These are phyloP conservation scores for Henricia sp. DNA, from an alignment of 53 echinoderm and acorn worm species.

Conservation along the genomic window DNA sequence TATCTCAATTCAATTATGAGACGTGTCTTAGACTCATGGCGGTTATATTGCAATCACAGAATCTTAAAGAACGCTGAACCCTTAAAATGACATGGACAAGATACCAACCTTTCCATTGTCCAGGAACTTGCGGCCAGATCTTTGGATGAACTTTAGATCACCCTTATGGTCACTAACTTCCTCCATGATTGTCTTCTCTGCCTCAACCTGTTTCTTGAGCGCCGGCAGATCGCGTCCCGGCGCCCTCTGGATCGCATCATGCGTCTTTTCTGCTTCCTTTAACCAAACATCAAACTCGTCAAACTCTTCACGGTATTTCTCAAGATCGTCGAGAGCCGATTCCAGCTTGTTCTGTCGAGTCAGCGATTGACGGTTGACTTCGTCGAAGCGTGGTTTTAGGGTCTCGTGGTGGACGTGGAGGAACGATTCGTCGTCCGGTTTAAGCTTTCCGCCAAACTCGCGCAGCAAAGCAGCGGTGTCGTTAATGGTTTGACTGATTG, in stretches of 20 bases:
- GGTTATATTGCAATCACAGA: neutral
- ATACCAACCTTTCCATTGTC: constrained; percentile 87
- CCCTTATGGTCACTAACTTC: constrained; percentile 97
- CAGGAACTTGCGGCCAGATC: constrained; percentile 91
- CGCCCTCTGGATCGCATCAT: constrained; percentile 75
- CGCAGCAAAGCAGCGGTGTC: constrained; percentile 76
- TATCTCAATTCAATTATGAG: too few relatives aligned
- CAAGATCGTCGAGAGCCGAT: constrained; percentile 82
- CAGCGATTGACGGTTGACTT: constrained; percentile 85
- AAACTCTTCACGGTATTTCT: constrained; percentile 88
- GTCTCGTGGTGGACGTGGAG: constrained; percentile 69
- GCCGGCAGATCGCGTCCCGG: constrained; percentile 70
- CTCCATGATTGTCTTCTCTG: constrained; percentile 92
- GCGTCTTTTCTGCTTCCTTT: constrained; percentile 74
- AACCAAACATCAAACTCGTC: constrained; percentile 93
- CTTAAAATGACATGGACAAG: neutral
- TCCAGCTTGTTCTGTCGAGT: constrained; percentile 86
- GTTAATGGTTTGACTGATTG: constrained; percentile 73
- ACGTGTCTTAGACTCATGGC: too few relatives aligned
- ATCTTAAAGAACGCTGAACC: neutral
- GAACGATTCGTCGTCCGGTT: constrained; percentile 65
- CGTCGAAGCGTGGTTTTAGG: constrained; percentile 89
- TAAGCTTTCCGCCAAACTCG: constrained; percentile 84
- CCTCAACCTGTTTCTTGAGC: constrained; percentile 79
- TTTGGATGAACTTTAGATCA: constrained; percentile 96